A percentile compares a stretch with the other conserved stretches of the same genome.
Conservation (phyloP, 1,140 invertebrate genomes). For the Drosophila equinoxialis region DNA sequence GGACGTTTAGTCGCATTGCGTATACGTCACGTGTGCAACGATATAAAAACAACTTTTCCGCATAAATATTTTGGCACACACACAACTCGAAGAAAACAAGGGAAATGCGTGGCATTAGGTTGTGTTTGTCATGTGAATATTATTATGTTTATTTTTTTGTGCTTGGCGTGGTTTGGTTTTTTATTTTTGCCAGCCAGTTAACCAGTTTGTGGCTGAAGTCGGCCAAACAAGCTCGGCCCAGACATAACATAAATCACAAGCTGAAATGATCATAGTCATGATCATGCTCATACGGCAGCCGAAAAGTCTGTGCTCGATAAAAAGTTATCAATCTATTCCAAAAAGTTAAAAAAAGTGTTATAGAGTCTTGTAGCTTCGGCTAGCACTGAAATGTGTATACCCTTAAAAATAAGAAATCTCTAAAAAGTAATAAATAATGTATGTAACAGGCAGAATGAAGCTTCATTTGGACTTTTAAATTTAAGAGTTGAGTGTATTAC, state of each 20-base stretch:
- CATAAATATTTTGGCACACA: constrained; percentile 33
- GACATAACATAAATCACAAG: constrained; percentile 36
- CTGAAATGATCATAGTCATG: constrained; percentile 27
- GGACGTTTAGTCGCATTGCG: constrained; percentile 51
- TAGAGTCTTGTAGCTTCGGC: neutral
- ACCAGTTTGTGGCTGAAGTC: neutral
- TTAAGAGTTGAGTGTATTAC: too few relatives aligned
- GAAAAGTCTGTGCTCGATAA: constrained; percentile 9
- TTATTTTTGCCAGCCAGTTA: neutral
- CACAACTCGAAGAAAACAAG: neutral
- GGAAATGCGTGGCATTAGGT: neutral
- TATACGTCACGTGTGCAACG: constrained; percentile 62
- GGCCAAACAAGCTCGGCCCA: constrained; percentile 24
- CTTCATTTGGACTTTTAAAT: too few relatives aligned
- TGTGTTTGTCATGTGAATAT: neutral
- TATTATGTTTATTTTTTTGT: neutral
- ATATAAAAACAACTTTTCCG: neutral
- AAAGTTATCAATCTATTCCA: constrained; percentile 29
- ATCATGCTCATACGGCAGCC: constrained; percentile 21
- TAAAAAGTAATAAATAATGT: too few relatives aligned
- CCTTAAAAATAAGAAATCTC: neutral
- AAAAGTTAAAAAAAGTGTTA: neutral
- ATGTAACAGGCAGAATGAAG: too few relatives aligned
- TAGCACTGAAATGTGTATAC: neutral
- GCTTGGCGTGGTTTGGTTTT: neutral